Evolutionary conservation across 92 coral and sea anemone species (phyloP).

Genomic region (Umimayanthus kanabou): DNA sequence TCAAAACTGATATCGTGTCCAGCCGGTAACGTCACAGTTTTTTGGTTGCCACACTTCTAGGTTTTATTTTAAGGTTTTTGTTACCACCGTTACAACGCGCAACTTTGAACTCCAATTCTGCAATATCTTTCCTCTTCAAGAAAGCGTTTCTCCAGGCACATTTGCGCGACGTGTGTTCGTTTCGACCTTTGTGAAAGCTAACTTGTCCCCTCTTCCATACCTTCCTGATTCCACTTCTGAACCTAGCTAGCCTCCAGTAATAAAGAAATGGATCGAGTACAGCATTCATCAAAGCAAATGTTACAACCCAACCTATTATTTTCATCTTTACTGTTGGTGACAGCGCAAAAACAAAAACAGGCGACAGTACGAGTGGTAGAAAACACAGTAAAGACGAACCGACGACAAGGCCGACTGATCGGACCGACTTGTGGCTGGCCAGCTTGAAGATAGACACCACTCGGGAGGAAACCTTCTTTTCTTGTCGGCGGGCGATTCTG

Average conservation of each 20-base stretch:
- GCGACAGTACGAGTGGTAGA: background rate
- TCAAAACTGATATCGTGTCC: no score
- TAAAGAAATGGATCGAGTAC: slow-evolving; percentile 5
- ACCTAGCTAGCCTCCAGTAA: background rate
- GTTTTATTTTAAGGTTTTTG: background rate
- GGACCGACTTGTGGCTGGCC: background rate
- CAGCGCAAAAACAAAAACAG: background rate
- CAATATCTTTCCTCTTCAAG: background rate
- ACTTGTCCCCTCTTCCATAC: background rate
- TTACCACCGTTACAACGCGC: background rate
- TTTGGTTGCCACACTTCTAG: background rate
- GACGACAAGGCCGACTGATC: background rate
- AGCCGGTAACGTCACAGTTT: no score
- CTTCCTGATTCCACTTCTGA: background rate
- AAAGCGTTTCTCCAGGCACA: background rate
- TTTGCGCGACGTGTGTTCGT: background rate
- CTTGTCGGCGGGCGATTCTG: background rate
- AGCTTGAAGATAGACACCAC: background rate
- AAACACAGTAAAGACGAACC: background rate
- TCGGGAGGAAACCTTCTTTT: background rate
- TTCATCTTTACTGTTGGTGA: background rate
- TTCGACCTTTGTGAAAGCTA: background rate
- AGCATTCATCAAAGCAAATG: background rate
- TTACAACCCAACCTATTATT: background rate
- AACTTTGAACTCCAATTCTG: background rate